These are phyloP conservation scores for Dolichoris vasculosae DNA, from an alignment of 1,140 invertebrate species.

Conservation along the genomic window DNA sequence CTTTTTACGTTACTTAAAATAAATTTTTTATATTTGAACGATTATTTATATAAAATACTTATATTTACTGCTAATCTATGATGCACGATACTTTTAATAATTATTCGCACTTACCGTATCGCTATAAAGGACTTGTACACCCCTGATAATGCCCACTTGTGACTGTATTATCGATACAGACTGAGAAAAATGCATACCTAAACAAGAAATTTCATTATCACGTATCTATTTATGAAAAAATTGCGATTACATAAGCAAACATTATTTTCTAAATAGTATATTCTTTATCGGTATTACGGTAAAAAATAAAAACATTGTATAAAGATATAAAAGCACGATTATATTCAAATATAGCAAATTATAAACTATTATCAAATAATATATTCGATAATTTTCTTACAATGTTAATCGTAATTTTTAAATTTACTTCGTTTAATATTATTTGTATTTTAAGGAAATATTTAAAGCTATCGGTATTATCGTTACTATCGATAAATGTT, in stretches of 20 bases:
- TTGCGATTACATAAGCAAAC: not conserved
- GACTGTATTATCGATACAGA: conserved; percentile 95
- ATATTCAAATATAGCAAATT: no score
- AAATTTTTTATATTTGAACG: no score
- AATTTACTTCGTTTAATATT: no score
- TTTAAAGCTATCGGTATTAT: no score
- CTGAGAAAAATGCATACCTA: conserved; percentile 98
- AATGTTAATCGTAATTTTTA: no score
- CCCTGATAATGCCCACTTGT: conserved; percentile 92
- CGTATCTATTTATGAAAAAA: not conserved
- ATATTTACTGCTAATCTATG: not conserved
- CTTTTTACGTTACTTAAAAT: no score
- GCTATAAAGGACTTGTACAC: conserved; percentile 96
- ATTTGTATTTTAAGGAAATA: no score
- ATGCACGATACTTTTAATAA: not conserved
- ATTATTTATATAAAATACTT: no score
- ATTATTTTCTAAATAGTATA: not conserved
- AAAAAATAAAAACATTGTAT: not conserved
- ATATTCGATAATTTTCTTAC: no score
- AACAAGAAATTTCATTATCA: conserved; percentile 65
- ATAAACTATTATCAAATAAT: no score
- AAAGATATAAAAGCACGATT: not conserved
- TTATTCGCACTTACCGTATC: conserved; percentile 83
- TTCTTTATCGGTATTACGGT: no score
- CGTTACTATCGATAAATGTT: no score